These are phyloP conservation scores for Anas capensis DNA, from an alignment of 2,797 vertebrate species.

Conservation along the genomic window DNA sequence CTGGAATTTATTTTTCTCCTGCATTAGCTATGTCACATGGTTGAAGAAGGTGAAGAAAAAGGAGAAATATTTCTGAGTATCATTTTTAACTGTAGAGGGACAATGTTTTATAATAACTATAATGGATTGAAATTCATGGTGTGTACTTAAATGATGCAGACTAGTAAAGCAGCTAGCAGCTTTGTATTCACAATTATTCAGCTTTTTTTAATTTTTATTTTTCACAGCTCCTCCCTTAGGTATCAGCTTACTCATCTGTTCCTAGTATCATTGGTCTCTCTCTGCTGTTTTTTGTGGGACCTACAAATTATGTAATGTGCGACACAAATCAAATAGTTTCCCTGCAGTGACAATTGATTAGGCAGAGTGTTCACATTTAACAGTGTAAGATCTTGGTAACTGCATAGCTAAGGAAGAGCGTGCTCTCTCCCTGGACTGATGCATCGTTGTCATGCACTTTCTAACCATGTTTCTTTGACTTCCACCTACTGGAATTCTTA, in stretches of 20 bases:
- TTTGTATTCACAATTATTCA: constrained; percentile 6
- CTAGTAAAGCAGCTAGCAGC: background rate
- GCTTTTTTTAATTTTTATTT: background rate
- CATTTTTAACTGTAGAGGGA: constrained; percentile 36
- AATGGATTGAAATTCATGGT: background rate
- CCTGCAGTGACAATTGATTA: background rate
- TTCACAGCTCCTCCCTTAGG: background rate
- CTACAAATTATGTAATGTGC: background rate
- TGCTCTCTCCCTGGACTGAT: background rate
- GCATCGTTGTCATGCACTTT: background rate
- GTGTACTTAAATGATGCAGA: constrained; percentile 16
- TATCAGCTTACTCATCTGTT: background rate
- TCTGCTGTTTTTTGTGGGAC: background rate
- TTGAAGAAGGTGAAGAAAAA: background rate
- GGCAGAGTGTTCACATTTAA: constrained; percentile 3
- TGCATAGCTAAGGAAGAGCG: background rate
- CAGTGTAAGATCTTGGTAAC: background rate
- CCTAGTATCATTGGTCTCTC: background rate
- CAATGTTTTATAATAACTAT: constrained; percentile 32
- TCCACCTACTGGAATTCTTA: background rate
- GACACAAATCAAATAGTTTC: constrained; percentile 20
- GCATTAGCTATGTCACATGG: constrained; percentile 5
- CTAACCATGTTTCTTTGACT: background rate
- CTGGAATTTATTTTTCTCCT: constrained; percentile 65
- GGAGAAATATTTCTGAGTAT: constrained; percentile 1